Conservation (phyloP, 2,113 vertebrate species). For the Rhineura floridana region DNA sequence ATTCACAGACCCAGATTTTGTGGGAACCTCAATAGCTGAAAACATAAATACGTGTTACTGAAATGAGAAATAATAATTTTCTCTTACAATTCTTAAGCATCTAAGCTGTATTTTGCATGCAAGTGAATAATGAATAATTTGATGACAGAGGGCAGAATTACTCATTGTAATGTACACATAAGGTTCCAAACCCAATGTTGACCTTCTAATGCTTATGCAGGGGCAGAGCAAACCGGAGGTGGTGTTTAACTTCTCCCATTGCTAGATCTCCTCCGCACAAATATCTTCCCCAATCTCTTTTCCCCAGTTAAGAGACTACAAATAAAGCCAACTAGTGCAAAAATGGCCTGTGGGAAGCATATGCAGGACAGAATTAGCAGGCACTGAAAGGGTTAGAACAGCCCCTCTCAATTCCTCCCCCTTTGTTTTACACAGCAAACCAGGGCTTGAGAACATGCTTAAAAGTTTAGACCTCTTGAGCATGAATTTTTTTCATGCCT, state of each 20-base stretch:
- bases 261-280: too few relatives aligned
- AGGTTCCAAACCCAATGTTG: not conserved
- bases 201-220: not conserved
- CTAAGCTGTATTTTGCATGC: too few relatives aligned
- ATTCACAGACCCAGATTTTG: not conserved
- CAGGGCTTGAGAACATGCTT: not conserved
- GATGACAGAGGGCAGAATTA: not conserved
- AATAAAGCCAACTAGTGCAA: not conserved
- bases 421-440: not conserved
- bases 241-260: not conserved
- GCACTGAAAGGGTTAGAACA: not conserved
- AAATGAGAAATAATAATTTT: too few relatives aligned
- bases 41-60: too few relatives aligned
- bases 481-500: slow-evolving; percentile 24
- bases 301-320: not conserved
- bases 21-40: not conserved
- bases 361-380: not conserved
- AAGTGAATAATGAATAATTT: not conserved
- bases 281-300: too few relatives aligned
- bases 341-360: not conserved
- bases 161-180: not conserved
- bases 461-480: not conserved
- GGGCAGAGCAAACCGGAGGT: not conserved
- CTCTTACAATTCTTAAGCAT: too few relatives aligned
- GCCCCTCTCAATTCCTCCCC: too few relatives aligned